These are phyloP conservation scores for Blastomussa wellsi DNA, from an alignment of 92 coral and sea anemone genomes.

Conservation along the genomic window DNA sequence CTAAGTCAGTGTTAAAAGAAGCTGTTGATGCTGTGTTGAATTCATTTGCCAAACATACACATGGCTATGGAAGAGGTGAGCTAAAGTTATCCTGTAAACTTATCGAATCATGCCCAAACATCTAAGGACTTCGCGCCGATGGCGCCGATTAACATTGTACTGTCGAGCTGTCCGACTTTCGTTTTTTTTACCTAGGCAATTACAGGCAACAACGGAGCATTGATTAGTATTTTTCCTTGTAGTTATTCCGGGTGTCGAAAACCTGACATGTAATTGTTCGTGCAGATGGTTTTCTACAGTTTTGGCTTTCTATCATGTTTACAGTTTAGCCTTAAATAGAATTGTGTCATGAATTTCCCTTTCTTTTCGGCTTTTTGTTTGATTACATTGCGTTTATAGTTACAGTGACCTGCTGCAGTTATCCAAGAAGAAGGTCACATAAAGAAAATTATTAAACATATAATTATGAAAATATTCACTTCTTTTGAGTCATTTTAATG, in stretches of 20 bases:
- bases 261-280: not conserved
- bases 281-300: not conserved
- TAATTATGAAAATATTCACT: not conserved
- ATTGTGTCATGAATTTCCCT: not conserved
- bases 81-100: not conserved
- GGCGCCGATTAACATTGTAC: not conserved
- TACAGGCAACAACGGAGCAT: not conserved
- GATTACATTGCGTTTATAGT: not conserved
- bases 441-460: not conserved
- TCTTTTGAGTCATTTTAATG: not conserved
- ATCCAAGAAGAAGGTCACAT: not conserved
- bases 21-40: constrained; percentile 95
- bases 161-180: not conserved
- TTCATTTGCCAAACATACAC: constrained; percentile 90
- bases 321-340: not conserved
- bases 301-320: not conserved
- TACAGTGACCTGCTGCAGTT: constrained; percentile 1
- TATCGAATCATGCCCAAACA: not conserved
- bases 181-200: not conserved
- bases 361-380: not conserved
- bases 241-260: not conserved
- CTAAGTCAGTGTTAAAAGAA: constrained; percentile 86
- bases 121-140: too few species aligned
- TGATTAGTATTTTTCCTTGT: not conserved
- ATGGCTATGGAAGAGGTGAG: constrained; percentile 89